Base-by-base conservation (phyloP, 92 coral and sea anemone species). In the Diadumene lineata region DNA sequence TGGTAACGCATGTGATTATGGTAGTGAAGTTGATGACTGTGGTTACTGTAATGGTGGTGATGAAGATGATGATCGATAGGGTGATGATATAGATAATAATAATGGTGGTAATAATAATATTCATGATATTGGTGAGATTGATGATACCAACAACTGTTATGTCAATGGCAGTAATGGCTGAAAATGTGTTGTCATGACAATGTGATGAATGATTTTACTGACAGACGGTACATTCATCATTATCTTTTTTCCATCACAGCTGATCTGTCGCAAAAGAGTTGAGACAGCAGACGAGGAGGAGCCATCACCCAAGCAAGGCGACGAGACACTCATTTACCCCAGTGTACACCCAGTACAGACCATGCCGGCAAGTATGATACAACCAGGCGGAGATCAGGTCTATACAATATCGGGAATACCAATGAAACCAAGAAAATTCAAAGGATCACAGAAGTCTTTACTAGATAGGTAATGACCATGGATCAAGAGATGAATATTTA, bases 381-480 rank as follows among this genome's bases (percentile, higher is more conserved):
- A 91, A 61, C 97, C 97, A 0, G 97, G 77, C 4, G 88, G 93
- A 11, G 90, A 84, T 0, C 75, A 85, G 23, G 85, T 81, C 22
- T 91, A 91, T 51, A 74, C 90, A 1, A 78, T 85, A 29, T 71
- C 90, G 63, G 92, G 92, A 18, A 56, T 79, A 30, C 93, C 88
- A 62, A 85, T 89, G 24, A 91, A 88, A 51, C 76, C 88, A 26
- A 85, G 87, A 60, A 91, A 88, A 71, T 88, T 87, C 90, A 88
- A 84, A 74, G 97, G 97, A 11, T 91, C 97, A 30, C 89, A 88
- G 32, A 81, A 81, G 26, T 91, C 97, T 28, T 76, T 91, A 62
- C 75, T 89, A 67, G 97, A 91, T 76, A 91, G 97, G 97, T 91
- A 29, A 62, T n/a, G n/a, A n/a, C n/a, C n/a, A n/a, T n/a, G n/a